Evolutionary conservation across 2,797 vertebrate species (phyloP).

Genomic region (Australoheros facetus): DNA sequence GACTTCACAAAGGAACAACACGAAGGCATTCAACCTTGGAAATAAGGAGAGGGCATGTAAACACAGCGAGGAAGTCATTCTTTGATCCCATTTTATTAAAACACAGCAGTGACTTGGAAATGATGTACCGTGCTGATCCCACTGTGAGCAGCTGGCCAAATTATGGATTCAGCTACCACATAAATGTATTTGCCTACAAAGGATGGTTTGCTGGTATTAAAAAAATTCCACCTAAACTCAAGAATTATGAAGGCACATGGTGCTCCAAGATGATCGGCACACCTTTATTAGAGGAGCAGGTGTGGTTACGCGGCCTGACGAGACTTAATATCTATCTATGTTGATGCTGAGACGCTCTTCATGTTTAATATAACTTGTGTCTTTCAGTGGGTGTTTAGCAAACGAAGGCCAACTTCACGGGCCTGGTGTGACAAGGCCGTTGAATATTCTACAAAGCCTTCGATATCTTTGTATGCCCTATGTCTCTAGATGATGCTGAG

Average conservation of each 20-base stretch:
- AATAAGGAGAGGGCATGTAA: slow-evolving; percentile 40
- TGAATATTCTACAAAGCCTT: no score
- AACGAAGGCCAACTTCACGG: no score
- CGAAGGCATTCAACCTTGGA: slow-evolving; percentile 91
- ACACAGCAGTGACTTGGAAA: neutral
- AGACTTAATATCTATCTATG: neutral
- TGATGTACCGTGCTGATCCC: neutral
- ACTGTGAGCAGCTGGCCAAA: neutral
- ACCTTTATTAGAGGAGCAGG: neutral
- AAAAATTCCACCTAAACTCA: neutral
- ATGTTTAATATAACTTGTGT: neutral
- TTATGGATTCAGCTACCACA: neutral
- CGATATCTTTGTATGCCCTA: no score
- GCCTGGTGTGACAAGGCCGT: no score
- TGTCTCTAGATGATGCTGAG: no score
- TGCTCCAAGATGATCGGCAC: neutral
- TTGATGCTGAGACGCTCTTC: neutral
- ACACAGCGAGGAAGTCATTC: slow-evolving; percentile 18
- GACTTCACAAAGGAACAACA: slow-evolving; percentile 93
- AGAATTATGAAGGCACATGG: neutral
- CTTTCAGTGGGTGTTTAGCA: neutral
- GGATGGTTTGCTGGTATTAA: neutral
- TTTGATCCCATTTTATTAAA: neutral
- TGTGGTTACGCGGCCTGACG: neutral
- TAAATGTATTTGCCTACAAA: neutral